Percentiles rank a stretch among this genome's conserved stretches.
Evolutionary conservation across 2,888 invertebrate genomes (phyloP).

Genomic region (Drosophila paramelanica): DNA sequence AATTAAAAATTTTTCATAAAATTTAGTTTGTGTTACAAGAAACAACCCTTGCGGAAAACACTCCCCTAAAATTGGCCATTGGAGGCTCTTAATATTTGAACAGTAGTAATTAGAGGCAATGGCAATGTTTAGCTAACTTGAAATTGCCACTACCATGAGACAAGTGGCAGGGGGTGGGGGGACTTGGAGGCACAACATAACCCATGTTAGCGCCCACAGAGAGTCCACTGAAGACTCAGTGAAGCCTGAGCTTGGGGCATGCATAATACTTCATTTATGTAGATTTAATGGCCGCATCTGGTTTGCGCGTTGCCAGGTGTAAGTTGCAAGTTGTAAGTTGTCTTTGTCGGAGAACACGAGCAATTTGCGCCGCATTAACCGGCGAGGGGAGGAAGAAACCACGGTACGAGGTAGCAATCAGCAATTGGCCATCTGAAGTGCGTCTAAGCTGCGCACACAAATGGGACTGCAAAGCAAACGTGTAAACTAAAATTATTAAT

Average conservation of each 20-base stretch:
- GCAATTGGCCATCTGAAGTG: constrained; percentile 65
- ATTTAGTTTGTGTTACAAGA: not conserved
- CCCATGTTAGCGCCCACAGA: not conserved
- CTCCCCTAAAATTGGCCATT: constrained; percentile 13
- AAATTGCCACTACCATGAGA: constrained; percentile 9
- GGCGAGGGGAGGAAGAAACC: not conserved
- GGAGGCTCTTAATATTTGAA: constrained; percentile 11
- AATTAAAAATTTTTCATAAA: not conserved
- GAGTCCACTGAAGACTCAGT: not conserved
- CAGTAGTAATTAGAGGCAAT: constrained; percentile 40
- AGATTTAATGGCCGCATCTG: constrained; percentile 53
- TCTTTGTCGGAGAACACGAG: constrained; percentile 58
- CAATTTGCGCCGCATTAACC: constrained; percentile 71
- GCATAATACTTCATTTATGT: constrained; percentile 40
- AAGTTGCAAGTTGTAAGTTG: constrained; percentile 37
- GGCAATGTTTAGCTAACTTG: constrained; percentile 18
- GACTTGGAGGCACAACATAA: not conserved
- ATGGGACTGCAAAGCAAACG: constrained; percentile 7
- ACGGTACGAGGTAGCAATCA: constrained; percentile 20
- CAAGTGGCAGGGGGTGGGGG: not conserved
- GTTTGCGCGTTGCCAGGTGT: constrained; percentile 21
- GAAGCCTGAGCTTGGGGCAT: constrained; percentile 4
- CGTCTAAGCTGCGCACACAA: constrained; percentile 61
- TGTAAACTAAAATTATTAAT: constrained; percentile 67
- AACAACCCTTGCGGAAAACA: not conserved